Percentiles rank a stretch among this genome's conserved stretches.
Evolutionary conservation across 2,888 invertebrate genomes (phyloP).

Genomic region (Drosophila pegasa): DNA sequence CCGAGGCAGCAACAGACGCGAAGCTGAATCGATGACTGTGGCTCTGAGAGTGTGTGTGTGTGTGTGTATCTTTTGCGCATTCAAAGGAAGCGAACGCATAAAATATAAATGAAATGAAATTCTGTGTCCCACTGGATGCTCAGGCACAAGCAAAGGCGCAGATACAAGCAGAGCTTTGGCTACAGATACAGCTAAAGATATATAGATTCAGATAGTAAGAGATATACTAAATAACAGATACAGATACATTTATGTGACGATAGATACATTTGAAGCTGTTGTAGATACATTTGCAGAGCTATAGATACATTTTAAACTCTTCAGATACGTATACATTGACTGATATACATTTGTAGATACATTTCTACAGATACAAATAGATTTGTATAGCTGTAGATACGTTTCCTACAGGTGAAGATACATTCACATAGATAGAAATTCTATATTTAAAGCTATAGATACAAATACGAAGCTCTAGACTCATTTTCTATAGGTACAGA

Average conservation of each 20-base stretch:
- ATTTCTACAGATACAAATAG: not conserved
- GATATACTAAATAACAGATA: no score
- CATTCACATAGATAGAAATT: not conserved
- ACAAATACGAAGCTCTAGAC: not conserved
- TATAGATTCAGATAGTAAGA: constrained; percentile 3
- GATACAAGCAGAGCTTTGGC: constrained; percentile 6
- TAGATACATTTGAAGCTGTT: not conserved
- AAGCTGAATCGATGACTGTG: constrained; percentile 7
- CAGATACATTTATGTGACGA: not conserved
- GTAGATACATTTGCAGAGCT: not conserved
- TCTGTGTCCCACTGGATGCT: constrained; percentile 42
- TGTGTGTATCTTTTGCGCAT: constrained; percentile 43
- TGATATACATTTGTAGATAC: no score
- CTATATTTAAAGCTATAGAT: not conserved
- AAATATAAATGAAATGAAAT: constrained; percentile 65
- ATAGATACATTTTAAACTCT: no score
- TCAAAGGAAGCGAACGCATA: constrained; percentile 55
- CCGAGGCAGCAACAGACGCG: constrained; percentile 38
- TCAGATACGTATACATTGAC: not conserved
- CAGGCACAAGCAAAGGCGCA: constrained; percentile 6
- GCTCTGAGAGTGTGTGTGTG: constrained; percentile 23
- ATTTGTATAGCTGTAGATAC: not conserved
- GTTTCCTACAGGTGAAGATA: no score
- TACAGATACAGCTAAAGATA: no score
- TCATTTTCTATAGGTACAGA: not conserved